Evolutionary conservation across 1,140 invertebrate genomes (phyloP).

Genomic region (Diabrotica virgifera): DNA sequence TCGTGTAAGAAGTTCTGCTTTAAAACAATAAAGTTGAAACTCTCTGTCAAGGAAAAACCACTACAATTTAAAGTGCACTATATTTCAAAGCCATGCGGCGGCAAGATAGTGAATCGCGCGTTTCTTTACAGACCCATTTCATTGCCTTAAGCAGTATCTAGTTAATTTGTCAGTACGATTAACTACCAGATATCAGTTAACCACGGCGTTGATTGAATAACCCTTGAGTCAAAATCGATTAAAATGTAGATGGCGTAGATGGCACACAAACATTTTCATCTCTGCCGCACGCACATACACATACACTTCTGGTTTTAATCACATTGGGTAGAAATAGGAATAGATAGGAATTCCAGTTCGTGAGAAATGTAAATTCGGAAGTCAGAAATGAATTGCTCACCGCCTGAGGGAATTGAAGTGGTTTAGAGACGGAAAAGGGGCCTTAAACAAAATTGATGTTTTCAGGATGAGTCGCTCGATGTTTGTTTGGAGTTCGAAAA

Average conservation of each 20-base stretch:
- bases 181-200: not conserved
- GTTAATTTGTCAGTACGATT: not conserved
- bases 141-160: not conserved
- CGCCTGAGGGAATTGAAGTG: constrained; percentile 10
- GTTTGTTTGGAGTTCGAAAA: constrained; percentile 7
- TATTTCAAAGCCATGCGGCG: too few relatives aligned
- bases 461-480: constrained; percentile 4
- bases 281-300: not conserved
- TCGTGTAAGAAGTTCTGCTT: too few relatives aligned
- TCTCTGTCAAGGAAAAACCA: too few relatives aligned
- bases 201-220: constrained; percentile 1
- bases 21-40: too few relatives aligned
- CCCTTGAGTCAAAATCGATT: not conserved
- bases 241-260: not conserved
- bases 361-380: constrained; percentile 14
- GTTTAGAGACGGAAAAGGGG: constrained; percentile 8
- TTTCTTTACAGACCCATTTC: too few relatives aligned
- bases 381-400: constrained; percentile 15
- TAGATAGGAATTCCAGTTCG: not conserved
- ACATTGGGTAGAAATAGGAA: constrained; percentile 1
- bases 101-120: too few relatives aligned
- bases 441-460: constrained; percentile 15
- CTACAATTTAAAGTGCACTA: too few relatives aligned
- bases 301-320: constrained; percentile 9
- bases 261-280: too few relatives aligned